phyloP scores from a whole-genome alignment of 2,113 vertebrate species.

The Rafetus swinhoei region DNA sequence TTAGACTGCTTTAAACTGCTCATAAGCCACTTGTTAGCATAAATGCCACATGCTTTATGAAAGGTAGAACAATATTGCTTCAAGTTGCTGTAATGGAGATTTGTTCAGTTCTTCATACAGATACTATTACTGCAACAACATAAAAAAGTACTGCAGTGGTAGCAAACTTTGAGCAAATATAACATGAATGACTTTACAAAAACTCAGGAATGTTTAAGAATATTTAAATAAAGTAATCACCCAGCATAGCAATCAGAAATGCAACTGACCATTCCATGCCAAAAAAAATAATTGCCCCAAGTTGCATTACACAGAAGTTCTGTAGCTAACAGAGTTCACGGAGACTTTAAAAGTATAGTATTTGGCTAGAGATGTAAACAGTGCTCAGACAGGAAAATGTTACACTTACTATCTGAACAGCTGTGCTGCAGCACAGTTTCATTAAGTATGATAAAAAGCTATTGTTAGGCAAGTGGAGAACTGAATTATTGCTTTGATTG shows the following conservation, averaged over 20 bases:
- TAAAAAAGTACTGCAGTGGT: constrained; percentile 39
- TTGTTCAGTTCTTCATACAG: constrained; percentile 62
- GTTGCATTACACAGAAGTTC: constrained; percentile 44
- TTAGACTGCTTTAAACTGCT: constrained; percentile 63
- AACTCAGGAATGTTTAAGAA: constrained; percentile 18
- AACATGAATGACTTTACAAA: constrained; percentile 28
- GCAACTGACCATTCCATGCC: constrained; percentile 19
- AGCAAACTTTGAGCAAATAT: constrained; percentile 61
- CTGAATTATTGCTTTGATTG: not conserved
- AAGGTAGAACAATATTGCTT: constrained; percentile 66
- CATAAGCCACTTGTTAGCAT: constrained; percentile 59
- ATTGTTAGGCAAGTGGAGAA: not conserved
- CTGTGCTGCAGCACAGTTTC: not conserved
- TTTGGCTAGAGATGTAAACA: not conserved
- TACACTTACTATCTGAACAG: constrained; percentile 44
- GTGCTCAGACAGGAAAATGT: constrained; percentile 37
- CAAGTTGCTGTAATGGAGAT: constrained; percentile 52
- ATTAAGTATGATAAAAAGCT: not conserved
- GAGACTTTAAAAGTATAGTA: not conserved
- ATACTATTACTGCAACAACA: constrained; percentile 51
- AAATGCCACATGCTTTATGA: constrained; percentile 52
- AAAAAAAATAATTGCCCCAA: not conserved
- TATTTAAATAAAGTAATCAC: constrained; percentile 58
- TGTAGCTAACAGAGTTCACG: not conserved
- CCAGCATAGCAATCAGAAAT: constrained; percentile 45